These are phyloP conservation scores for Steromphala cineraria DNA, from an alignment of 2,888 invertebrate genomes.

Conservation along the genomic window DNA sequence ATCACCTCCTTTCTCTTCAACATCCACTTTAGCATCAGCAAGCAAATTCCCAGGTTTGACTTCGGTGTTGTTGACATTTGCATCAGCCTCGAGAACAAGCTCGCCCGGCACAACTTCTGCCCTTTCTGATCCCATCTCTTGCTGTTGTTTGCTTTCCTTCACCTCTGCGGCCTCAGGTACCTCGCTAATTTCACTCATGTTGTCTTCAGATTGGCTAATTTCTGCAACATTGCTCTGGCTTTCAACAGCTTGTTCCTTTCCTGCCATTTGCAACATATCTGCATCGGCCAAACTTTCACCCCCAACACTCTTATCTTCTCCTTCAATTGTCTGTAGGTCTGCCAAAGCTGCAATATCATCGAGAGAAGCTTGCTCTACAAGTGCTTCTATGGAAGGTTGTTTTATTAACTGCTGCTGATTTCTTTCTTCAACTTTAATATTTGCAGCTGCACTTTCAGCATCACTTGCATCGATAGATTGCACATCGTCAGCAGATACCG, in stretches of 20 bases:
- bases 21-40: slow-evolving; percentile 7
- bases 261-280: neutral
- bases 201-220: neutral
- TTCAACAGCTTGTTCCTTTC: neutral
- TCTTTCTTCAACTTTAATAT: neutral
- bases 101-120: neutral
- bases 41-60: neutral
- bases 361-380: neutral
- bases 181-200: neutral
- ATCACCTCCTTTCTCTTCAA: neutral
- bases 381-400: neutral
- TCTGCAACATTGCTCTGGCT: neutral
- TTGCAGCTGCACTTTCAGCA: neutral
- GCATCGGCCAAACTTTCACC: neutral
- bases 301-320: neutral
- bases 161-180: neutral
- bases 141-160: neutral
- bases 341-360: neutral
- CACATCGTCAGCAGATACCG: neutral
- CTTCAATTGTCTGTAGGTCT: neutral
- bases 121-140: neutral
- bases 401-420: neutral
- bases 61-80: slow-evolving; percentile 3
- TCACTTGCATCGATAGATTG: neutral
- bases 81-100: slow-evolving; percentile 9